These are phyloP conservation scores for Capromys pilorides DNA, from an alignment of 2,797 vertebrate species.

Conservation along the genomic window DNA sequence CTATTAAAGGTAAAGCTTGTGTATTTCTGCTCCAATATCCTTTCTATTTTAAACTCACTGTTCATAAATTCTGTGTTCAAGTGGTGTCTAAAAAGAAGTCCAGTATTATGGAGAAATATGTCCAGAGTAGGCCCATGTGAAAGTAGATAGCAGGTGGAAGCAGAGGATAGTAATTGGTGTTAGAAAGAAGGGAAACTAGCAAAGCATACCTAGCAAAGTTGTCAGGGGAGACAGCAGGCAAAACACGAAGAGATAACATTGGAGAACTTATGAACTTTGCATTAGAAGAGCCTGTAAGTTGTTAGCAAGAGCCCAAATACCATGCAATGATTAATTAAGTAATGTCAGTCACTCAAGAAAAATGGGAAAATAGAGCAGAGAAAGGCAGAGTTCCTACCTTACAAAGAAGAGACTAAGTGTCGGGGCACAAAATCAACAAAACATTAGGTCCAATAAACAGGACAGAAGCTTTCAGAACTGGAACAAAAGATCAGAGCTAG, in stretches of 20 bases:
- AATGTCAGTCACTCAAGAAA: background rate
- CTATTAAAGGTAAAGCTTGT: background rate
- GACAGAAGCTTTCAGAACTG: constrained; percentile 39
- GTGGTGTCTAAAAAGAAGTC: background rate
- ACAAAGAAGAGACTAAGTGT: background rate
- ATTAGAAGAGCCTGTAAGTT: background rate
- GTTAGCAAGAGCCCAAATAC: background rate
- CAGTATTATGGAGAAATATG: background rate
- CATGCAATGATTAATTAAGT: background rate
- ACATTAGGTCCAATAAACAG: background rate
- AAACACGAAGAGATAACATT: background rate
- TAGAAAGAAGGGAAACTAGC: background rate
- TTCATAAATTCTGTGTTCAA: background rate
- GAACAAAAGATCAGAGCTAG: background rate
- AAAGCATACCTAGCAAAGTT: background rate
- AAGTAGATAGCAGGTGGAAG: background rate
- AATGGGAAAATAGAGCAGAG: background rate
- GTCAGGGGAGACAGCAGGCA: background rate
- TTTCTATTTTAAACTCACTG: background rate
- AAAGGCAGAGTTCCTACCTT: background rate
- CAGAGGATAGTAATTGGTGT: background rate
- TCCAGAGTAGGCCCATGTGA: background rate
- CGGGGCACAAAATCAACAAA: background rate
- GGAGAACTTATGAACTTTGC: background rate
- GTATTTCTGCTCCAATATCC: background rate